Evolutionary conservation across 2,113 vertebrate genomes (phyloP).

Genomic region (Porphyrio hochstetteri): DNA sequence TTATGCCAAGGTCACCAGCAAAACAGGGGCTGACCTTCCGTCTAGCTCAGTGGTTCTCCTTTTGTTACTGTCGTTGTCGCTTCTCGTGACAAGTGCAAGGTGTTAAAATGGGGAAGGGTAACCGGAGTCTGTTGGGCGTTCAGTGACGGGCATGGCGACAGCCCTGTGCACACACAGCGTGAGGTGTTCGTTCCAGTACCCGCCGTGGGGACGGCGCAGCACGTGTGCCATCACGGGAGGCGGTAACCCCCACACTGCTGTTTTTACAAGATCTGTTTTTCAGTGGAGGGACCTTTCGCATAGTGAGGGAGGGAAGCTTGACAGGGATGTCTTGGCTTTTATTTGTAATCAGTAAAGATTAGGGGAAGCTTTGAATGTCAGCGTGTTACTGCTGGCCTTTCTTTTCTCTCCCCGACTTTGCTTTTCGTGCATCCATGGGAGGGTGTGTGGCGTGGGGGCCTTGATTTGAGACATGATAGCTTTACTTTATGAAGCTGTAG

Average conservation of each 20-base stretch:
- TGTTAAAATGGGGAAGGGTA: not conserved
- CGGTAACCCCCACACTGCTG: too few species aligned
- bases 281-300: accelerated
- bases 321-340: not conserved
- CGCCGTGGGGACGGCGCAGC: accelerated
- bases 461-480: accelerated
- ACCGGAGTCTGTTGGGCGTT: accelerated
- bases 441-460: not conserved
- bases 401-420: accelerated
- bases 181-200: too few species aligned
- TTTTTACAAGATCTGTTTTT: not conserved
- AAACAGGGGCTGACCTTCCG: not conserved
- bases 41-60: accelerated
- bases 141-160: not conserved
- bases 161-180: accelerated
- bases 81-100: accelerated
- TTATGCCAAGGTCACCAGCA: not conserved
- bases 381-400: accelerated
- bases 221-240: accelerated
- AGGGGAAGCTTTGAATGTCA: not conserved
- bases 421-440: accelerated
- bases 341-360: not conserved
- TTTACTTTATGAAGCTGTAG: not conserved
- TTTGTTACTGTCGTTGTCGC: accelerated
- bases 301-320: not conserved